Percentiles rank a stretch among this genome's conserved stretches.
These are phyloP conservation scores for Watsonalla binaria DNA, from an alignment of 2,888 invertebrate genomes.

Conservation along the genomic window DNA sequence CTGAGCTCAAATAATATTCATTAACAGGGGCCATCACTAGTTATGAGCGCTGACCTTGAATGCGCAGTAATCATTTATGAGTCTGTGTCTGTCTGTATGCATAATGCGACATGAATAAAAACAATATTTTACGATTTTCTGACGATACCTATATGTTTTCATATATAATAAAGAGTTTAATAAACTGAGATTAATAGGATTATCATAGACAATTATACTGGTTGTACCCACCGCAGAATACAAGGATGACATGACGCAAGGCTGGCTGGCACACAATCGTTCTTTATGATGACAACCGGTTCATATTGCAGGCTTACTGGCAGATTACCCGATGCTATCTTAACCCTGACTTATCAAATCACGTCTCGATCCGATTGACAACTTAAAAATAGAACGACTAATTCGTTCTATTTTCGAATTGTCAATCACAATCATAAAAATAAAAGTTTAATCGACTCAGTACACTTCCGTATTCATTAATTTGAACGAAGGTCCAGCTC, in stretches of 20 bases:
- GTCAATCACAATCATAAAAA: background rate
- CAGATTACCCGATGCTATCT: background rate
- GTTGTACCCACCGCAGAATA: background rate
- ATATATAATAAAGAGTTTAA: too few relatives aligned
- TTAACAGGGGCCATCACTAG: too few relatives aligned
- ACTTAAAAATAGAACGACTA: too few relatives aligned
- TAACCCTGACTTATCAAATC: background rate
- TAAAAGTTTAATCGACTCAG: background rate
- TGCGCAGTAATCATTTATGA: too few relatives aligned
- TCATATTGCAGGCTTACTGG: background rate
- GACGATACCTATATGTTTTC: too few relatives aligned
- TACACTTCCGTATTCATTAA: background rate
- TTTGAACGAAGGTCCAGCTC: conserved; percentile 6
- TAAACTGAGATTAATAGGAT: background rate
- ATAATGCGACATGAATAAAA: too few relatives aligned
- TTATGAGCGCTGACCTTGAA: too few relatives aligned
- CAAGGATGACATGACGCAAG: background rate
- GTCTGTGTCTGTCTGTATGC: too few relatives aligned
- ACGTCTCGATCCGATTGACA: background rate
- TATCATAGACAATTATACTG: background rate
- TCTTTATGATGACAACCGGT: background rate
- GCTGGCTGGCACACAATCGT: background rate
- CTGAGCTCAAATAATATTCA: too few relatives aligned
- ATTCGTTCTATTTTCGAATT: background rate
- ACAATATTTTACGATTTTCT: too few relatives aligned